Conservation (phyloP, 2,888 invertebrate genomes). For the Diarsia dahlii region DNA sequence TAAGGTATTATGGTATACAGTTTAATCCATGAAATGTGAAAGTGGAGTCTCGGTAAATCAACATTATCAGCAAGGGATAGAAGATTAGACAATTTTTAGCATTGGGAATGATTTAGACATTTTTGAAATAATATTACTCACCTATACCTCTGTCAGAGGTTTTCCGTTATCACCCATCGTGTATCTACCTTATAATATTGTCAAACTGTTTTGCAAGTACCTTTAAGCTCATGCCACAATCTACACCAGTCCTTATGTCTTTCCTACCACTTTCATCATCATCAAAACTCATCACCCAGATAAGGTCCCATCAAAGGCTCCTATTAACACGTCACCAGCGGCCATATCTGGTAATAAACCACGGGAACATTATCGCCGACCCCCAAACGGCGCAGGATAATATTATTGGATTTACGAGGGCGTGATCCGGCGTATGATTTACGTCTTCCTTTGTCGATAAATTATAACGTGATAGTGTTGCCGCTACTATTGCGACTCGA, state of each 20-base stretch:
- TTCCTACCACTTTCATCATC: neutral
- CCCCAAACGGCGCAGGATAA: conserved; percentile 80
- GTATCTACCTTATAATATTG: neutral
- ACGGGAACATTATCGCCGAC: conserved; percentile 78
- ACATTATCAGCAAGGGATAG: neutral
- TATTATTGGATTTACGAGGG: conserved; percentile 89
- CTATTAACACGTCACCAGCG: conserved; percentile 58
- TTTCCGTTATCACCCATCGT: neutral
- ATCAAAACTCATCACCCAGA: conserved; percentile 36
- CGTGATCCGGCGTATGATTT: conserved; percentile 87
- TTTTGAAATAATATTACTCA: too few relatives aligned
- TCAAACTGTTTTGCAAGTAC: neutral
- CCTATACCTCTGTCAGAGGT: neutral
- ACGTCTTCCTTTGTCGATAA: conserved; percentile 87
- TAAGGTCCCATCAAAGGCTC: conserved; percentile 49
- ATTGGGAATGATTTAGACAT: too few relatives aligned
- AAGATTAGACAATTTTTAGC: too few relatives aligned
- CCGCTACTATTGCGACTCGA: conserved; percentile 63
- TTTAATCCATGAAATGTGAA: neutral
- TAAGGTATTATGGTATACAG: neutral
- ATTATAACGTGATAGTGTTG: conserved; percentile 74
- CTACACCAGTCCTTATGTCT: neutral
- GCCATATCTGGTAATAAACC: conserved; percentile 54
- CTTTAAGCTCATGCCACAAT: neutral
- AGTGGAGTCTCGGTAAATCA: neutral